Base-by-base conservation (phyloP, 2,797 vertebrate species). In the Luscinia megarhynchos region DNA sequence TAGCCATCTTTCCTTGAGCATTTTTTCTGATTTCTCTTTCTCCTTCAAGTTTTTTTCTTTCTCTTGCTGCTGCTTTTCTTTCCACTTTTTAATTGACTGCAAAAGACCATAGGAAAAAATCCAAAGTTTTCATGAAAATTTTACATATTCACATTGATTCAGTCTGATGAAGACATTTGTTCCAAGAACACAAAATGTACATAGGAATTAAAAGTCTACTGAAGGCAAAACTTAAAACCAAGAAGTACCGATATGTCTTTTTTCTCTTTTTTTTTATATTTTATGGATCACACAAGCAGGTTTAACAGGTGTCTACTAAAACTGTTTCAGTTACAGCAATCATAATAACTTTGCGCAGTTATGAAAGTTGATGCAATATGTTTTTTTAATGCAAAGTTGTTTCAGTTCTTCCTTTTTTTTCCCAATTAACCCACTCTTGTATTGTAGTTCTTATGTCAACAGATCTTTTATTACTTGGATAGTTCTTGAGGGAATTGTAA, bases 1-100 rank as follows among this genome's bases (percentile, higher is more conserved):
- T 73, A 93, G 95, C 70, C 72, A 87, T 89, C 96, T 90, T 66
- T 83, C 97, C 58, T 69, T 94, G 21, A 96, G 81, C 14, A 81
- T 75, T 54, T 98, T 97, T 53, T 97, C 97, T 13, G 78, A 89
- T 87, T 98, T 97, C 64, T 97, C 96, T 82, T 98, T 98, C 55
- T 95, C 92, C 84, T 98, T 98, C 79, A 98, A 93, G 30, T 97
- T 96, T 62, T 81, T 94, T 87, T 98, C 95, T 30, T 79, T 98
- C 94, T 98, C 97, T 92, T 97, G 95, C 70, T 97, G 95, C 81
- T 98, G 98, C 83, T 97, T 97, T 82, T 96, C 91, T 97, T 98
- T 99, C 99, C 99, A 99, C 54, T 96, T 98, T 69, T 98, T 97
- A 97, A 99, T 99, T 90, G 98, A 98, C 99, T 99, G 89, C 12